Percentiles rank a stretch among this genome's conserved stretches.
Evolutionary conservation across 2,888 invertebrate genomes (phyloP).

Genomic region (Caenorhabditis sp.): DNA sequence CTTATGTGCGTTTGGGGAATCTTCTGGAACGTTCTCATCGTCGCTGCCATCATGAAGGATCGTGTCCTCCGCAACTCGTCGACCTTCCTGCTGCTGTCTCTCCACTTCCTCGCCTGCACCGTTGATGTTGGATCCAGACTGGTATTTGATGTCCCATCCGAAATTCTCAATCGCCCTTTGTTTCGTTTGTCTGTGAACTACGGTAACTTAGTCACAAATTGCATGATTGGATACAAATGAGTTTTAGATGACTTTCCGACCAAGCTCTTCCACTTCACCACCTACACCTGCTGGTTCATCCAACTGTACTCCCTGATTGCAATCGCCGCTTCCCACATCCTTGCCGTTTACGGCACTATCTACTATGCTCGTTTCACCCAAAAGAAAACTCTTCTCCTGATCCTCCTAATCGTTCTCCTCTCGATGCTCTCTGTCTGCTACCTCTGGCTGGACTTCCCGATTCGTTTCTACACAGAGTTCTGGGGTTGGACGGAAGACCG

Average conservation of each 20-base stretch:
- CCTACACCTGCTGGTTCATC: slow-evolving; percentile 62
- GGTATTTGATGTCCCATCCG: slow-evolving; percentile 61
- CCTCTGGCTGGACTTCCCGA: slow-evolving; percentile 52
- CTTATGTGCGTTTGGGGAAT: slow-evolving; percentile 66
- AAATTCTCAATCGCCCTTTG: slow-evolving; percentile 54
- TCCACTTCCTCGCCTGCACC: slow-evolving; percentile 53
- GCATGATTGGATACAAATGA: too few relatives aligned
- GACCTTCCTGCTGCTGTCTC: slow-evolving; percentile 38
- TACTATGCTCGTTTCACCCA: slow-evolving; percentile 44
- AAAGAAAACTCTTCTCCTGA: slow-evolving; percentile 31
- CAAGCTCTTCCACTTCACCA: slow-evolving; percentile 58
- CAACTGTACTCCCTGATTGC: slow-evolving; percentile 58
- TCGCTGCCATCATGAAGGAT: slow-evolving; percentile 48
- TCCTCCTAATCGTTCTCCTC: slow-evolving; percentile 23
- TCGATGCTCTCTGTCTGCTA: slow-evolving; percentile 57
- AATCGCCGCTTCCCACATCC: slow-evolving; percentile 57
- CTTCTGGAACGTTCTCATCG: slow-evolving; percentile 59
- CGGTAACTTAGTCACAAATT: slow-evolving; percentile 8
- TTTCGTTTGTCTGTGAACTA: slow-evolving; percentile 54
- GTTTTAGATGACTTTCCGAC: slow-evolving; percentile 60
- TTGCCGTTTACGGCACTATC: slow-evolving; percentile 53
- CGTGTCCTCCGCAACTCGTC: slow-evolving; percentile 56
- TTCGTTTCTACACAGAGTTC: slow-evolving; percentile 42
- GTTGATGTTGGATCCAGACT: slow-evolving; percentile 58
- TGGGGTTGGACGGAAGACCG: slow-evolving; percentile 65